Conservation (phyloP, 2,113 vertebrate genomes). For the Trachemys scripta region DNA sequence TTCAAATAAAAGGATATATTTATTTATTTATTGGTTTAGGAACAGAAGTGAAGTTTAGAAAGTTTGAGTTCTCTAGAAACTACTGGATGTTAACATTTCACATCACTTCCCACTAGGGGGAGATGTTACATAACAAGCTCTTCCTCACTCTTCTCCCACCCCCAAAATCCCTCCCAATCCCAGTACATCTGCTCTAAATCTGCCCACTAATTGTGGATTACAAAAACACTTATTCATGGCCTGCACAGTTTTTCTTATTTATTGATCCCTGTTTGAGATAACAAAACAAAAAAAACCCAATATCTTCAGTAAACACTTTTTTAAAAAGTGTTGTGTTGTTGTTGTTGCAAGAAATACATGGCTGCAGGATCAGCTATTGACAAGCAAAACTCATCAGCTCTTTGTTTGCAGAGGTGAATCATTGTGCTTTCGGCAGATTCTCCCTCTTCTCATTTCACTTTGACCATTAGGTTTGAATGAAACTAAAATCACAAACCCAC, state of each 20-base stretch:
- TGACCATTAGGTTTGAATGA: background rate
- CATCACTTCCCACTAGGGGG: background rate
- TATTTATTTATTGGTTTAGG: background rate
- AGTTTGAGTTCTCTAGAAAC: accelerated
- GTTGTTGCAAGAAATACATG: background rate
- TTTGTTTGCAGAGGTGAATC: background rate
- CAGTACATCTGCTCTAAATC: background rate
- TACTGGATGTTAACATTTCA: accelerated
- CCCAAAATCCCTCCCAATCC: accelerated
- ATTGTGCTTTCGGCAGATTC: background rate
- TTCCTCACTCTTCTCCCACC: accelerated
- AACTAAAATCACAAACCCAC: background rate
- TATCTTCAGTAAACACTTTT: background rate
- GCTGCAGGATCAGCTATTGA: background rate
- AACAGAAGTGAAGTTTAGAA: accelerated
- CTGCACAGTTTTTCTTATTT: accelerated
- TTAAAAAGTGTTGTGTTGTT: background rate
- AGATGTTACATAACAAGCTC: background rate
- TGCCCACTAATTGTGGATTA: background rate
- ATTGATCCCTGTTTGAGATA: background rate
- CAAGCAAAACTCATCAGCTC: background rate
- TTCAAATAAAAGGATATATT: accelerated
- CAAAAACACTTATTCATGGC: background rate
- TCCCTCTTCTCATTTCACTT: background rate
- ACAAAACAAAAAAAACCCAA: background rate